Evolutionary conservation across 2,113 vertebrate species (phyloP).

Genomic region (Cavia aperea): DNA sequence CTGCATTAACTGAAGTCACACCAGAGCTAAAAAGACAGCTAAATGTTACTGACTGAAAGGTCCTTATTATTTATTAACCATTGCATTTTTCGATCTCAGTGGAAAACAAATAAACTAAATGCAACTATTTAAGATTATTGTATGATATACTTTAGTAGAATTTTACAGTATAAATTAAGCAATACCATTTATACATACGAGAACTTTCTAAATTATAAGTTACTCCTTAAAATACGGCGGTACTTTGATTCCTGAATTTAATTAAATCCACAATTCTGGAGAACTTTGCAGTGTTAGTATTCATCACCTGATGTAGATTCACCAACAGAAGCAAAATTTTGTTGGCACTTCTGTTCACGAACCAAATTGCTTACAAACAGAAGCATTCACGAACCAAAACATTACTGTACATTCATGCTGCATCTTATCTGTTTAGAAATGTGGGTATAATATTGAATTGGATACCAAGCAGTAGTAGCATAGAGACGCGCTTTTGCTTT

Average conservation of each 20-base stretch:
- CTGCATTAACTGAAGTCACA: neutral
- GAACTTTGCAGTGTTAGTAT: neutral
- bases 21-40: neutral
- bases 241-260: neutral
- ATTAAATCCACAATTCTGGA: neutral
- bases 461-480: neutral
- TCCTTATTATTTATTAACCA: neutral
- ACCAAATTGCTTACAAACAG: neutral
- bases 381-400: neutral
- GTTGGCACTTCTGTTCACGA: neutral
- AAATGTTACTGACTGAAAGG: neutral
- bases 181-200: neutral
- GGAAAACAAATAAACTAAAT: neutral
- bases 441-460: neutral
- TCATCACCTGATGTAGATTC: neutral
- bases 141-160: neutral
- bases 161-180: neutral
- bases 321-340: neutral
- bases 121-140: neutral
- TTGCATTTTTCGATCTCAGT: neutral
- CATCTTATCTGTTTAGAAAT: neutral
- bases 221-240: neutral
- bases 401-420: neutral
- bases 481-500: neutral
- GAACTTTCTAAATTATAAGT: neutral